A percentile compares a stretch with the other conserved stretches of the same genome.
phyloP scores from a whole-genome alignment of 2,113 vertebrate genomes.

The Blennius ocellaris region DNA sequence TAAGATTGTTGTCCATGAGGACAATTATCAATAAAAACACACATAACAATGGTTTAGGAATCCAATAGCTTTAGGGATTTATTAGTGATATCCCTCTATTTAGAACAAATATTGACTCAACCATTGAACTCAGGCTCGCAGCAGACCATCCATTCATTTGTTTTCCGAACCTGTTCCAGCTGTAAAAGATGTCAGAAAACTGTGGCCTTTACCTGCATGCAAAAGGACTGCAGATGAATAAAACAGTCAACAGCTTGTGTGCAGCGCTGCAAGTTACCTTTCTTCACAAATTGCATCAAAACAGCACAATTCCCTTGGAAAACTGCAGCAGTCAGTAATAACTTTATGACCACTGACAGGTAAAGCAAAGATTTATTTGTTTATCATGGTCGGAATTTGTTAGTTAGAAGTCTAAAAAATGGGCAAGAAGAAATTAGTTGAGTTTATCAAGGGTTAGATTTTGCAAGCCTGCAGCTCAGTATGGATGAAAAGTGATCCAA shows the following conservation, averaged over 20 bases:
- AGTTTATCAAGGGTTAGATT: no score
- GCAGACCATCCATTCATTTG: background rate
- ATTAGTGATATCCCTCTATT: conserved; percentile 8
- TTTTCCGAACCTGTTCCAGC: background rate
- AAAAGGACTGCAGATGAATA: background rate
- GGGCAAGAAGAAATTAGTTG: no score
- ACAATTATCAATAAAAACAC: background rate
- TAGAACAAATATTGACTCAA: conserved; percentile 51
- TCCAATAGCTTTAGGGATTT: conserved; percentile 7
- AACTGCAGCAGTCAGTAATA: no score
- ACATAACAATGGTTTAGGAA: conserved; percentile 9
- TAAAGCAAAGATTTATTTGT: no score
- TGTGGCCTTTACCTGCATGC: background rate
- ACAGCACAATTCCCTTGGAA: no score
- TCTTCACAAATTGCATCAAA: no score
- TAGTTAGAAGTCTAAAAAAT: no score
- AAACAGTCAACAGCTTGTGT: background rate
- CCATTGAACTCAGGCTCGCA: conserved; percentile 22
- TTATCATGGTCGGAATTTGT: no score
- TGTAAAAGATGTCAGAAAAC: background rate
- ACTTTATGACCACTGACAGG: no score
- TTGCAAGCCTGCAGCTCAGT: no score
- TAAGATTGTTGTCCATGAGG: background rate
- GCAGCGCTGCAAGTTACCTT: background rate
- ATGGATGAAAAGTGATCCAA: no score